Conservation (phyloP, 2,888 invertebrate species). For the Lobophora halterata region DNA sequence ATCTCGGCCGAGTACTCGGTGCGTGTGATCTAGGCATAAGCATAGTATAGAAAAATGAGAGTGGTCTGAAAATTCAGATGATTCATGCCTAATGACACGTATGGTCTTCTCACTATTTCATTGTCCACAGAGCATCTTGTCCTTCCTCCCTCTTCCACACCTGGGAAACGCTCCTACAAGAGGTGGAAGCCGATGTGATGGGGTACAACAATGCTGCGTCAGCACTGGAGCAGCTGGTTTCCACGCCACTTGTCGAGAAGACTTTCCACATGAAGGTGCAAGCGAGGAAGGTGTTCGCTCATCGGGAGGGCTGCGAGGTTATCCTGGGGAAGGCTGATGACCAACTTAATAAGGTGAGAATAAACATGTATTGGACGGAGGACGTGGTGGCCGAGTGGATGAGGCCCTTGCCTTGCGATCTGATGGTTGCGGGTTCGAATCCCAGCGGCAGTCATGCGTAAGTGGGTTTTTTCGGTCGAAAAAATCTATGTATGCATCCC, state of each 20-base stretch:
- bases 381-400: too few relatives aligned
- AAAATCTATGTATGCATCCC: too few relatives aligned
- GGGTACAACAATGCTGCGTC: constrained; percentile 92
- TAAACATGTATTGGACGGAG: too few relatives aligned
- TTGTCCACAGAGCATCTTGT: constrained; percentile 83
- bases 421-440: too few relatives aligned
- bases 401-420: too few relatives aligned
- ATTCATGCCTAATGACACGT: too few relatives aligned
- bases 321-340: constrained; percentile 89
- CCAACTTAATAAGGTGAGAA: constrained; percentile 74
- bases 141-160: constrained; percentile 90
- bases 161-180: constrained; percentile 94
- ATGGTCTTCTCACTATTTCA: neutral
- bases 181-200: constrained; percentile 94
- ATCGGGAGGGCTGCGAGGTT: constrained; percentile 94
- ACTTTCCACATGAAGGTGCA: constrained; percentile 95
- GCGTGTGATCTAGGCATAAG: too few relatives aligned
- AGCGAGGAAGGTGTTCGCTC: constrained; percentile 93
- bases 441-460: too few relatives aligned
- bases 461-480: too few relatives aligned
- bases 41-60: too few relatives aligned
- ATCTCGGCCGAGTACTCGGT: too few relatives aligned
- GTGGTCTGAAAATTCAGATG: too few relatives aligned
- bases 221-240: constrained; percentile 87
- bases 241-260: constrained; percentile 91